phyloP scores from a whole-genome alignment of 1,140 invertebrate genomes.

The Drosophila pectinifera region DNA sequence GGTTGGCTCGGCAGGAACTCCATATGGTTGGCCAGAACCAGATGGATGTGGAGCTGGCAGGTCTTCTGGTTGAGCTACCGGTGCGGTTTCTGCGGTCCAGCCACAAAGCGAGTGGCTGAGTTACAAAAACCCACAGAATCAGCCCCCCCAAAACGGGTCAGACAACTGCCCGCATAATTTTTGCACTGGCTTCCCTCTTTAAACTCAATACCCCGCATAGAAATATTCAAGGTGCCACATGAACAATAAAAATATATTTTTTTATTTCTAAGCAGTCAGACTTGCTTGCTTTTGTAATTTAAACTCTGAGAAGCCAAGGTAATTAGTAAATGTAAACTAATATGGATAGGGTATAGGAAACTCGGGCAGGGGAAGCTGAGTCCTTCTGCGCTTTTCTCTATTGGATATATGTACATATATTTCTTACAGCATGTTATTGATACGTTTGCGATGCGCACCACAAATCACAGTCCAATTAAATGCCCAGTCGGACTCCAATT shows the following conservation, averaged over 20 bases:
- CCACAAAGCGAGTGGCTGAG: conserved; percentile 57
- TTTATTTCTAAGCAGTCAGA: too few relatives aligned
- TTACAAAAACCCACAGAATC: conserved; percentile 24
- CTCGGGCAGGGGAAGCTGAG: too few relatives aligned
- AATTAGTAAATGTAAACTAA: too few relatives aligned
- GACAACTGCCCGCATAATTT: conserved; percentile 51
- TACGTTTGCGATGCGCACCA: conserved; percentile 67
- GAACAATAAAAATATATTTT: too few relatives aligned
- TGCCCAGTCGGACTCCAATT: conserved; percentile 72
- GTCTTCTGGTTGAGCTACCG: conserved; percentile 55
- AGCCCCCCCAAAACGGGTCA: conserved; percentile 23
- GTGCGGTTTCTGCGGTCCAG: conserved; percentile 50
- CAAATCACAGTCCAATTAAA: conserved; percentile 81
- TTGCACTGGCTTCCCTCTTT: conserved; percentile 12
- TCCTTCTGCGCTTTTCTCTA: neutral
- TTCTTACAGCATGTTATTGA: conserved; percentile 53
- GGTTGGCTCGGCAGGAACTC: too few relatives aligned
- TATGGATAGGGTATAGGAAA: neutral
- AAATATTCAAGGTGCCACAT: neutral
- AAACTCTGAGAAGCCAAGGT: too few relatives aligned
- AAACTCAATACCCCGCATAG: conserved; percentile 12
- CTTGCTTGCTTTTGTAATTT: too few relatives aligned
- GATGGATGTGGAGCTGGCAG: conserved; percentile 32
- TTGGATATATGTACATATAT: conserved; percentile 7
- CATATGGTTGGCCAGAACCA: conserved; percentile 2